phyloP scores from a whole-genome alignment of 1,140 invertebrate genomes.

The Ceratosolen solmsi region DNA sequence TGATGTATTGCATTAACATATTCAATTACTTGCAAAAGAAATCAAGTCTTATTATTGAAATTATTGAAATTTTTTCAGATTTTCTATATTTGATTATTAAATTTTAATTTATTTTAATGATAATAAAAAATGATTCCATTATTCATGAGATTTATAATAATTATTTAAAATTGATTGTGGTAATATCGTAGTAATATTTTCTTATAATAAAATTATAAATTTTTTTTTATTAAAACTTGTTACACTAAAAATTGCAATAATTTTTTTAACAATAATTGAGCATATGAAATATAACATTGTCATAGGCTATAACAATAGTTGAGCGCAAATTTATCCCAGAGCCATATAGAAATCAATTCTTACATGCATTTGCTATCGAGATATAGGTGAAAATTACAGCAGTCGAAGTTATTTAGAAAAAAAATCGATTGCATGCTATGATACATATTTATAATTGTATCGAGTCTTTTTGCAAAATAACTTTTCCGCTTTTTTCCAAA shows the following conservation, averaged over 20 bases:
- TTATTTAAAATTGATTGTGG: not conserved
- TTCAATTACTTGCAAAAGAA: conserved; percentile 17
- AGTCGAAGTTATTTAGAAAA: conserved; percentile 38
- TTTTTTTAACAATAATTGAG: too few relatives aligned
- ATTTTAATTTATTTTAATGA: not conserved
- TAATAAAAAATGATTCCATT: not conserved
- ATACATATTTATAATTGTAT: conserved; percentile 27
- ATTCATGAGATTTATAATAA: not conserved
- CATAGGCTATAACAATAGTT: too few relatives aligned
- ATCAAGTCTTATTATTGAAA: too few relatives aligned
- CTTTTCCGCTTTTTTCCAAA: conserved; percentile 32
- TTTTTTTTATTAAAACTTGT: too few relatives aligned
- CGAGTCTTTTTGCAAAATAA: not conserved
- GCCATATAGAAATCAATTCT: conserved; percentile 33
- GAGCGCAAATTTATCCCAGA: too few relatives aligned
- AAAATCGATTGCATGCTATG: conserved; percentile 32
- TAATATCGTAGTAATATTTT: too few relatives aligned
- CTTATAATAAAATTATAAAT: too few relatives aligned
- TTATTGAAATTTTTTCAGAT: too few relatives aligned
- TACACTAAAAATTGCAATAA: too few relatives aligned
- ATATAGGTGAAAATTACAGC: conserved; percentile 30
- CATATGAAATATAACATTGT: too few relatives aligned
- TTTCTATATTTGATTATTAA: not conserved
- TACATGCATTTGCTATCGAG: conserved; percentile 32
- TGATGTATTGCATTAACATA: conserved; percentile 17